Percentiles rank a stretch among this genome's conserved stretches.
phyloP scores from a whole-genome alignment of 2,113 vertebrate species.

The Bombycilla garrulus region DNA sequence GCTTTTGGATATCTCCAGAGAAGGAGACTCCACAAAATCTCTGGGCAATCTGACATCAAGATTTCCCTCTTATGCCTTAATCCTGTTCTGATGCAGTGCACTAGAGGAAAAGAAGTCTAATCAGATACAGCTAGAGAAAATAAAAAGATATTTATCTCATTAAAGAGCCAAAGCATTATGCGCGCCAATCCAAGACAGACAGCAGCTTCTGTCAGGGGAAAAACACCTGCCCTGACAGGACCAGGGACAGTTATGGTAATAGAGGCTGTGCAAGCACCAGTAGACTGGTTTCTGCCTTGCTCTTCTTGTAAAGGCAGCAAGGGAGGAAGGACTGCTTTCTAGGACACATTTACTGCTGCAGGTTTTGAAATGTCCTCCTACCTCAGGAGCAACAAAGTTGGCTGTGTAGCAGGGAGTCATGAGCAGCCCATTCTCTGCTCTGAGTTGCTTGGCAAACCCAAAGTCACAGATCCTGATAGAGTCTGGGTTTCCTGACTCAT shows the following conservation, averaged over 20 bases:
- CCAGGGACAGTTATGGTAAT: background rate
- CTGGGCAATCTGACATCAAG: background rate
- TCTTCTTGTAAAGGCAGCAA: background rate
- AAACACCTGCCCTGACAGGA: background rate
- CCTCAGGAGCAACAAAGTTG: constrained; percentile 95
- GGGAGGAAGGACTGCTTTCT: background rate
- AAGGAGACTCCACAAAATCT: background rate
- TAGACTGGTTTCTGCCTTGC: background rate
- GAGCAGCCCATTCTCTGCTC: constrained; percentile 91
- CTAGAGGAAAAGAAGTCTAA: background rate
- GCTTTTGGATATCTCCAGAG: background rate
- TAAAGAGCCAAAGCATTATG: background rate
- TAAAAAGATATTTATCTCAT: background rate
- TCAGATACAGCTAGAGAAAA: background rate
- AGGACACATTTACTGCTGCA: fast-evolving
- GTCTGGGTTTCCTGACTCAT: constrained; percentile 89
- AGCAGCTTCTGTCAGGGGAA: background rate
- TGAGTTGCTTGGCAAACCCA: constrained; percentile 91
- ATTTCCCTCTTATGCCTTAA: background rate
- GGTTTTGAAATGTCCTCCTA: constrained; percentile 27
- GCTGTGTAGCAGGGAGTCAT: constrained; percentile 98
- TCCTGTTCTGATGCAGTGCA: background rate
- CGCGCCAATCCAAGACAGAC: background rate
- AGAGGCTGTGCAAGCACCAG: background rate
- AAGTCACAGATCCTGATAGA: constrained; percentile 93